These are phyloP conservation scores for Bombycilla garrulus DNA, from an alignment of 2,113 vertebrate species.

Conservation along the genomic window DNA sequence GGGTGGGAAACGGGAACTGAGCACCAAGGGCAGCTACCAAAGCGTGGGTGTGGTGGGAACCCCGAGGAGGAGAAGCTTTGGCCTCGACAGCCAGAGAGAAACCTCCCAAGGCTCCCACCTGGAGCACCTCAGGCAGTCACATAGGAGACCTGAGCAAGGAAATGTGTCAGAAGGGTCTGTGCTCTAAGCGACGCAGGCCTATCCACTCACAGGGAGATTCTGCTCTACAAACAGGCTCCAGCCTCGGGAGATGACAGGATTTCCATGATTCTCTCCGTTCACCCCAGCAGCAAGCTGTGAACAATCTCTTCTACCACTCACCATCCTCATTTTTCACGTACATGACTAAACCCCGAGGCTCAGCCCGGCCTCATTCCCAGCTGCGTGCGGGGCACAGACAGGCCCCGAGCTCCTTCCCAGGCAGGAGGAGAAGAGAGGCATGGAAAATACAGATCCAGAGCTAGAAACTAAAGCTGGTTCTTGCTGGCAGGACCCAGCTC, in stretches of 20 bases:
- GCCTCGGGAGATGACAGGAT: neutral
- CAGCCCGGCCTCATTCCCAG: neutral
- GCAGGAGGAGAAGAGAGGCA: neutral
- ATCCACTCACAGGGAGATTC: neutral
- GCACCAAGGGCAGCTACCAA: neutral
- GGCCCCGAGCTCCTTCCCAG: neutral
- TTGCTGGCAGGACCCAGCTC: neutral
- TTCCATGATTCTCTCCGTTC: slow-evolving; percentile 7
- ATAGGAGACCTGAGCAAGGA: neutral
- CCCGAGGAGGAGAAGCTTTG: neutral
- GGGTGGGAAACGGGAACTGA: rapidly evolving
- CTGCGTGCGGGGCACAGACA: neutral
- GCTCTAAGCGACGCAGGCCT: neutral
- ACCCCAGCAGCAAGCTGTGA: slow-evolving; percentile 15
- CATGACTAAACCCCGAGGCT: neutral
- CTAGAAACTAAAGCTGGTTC: neutral
- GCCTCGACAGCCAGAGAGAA: neutral
- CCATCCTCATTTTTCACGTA: neutral
- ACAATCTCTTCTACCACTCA: neutral
- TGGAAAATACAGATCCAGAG: neutral
- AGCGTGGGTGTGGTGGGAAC: neutral
- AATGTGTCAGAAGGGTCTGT: neutral
- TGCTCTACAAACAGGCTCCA: neutral
- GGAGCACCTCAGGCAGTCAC: neutral
- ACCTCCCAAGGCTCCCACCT: neutral